These are phyloP conservation scores for Sphaeridia pumilis DNA, from an alignment of 2,888 invertebrate species.

Conservation along the genomic window DNA sequence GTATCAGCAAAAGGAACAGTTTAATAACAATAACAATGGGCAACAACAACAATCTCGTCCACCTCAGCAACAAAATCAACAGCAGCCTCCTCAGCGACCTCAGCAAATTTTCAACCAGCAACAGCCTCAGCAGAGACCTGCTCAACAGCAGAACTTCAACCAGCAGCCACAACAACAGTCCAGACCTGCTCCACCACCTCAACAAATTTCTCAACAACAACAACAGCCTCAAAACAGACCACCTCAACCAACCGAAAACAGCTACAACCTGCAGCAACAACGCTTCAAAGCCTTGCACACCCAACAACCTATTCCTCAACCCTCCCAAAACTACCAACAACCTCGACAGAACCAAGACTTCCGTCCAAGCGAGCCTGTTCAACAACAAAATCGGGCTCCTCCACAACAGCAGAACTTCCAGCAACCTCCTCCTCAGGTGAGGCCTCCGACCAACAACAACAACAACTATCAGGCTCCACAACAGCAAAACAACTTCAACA, in stretches of 20 bases:
- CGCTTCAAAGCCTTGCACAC: not conserved
- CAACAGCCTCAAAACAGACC: not conserved
- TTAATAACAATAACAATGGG: not conserved
- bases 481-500: not conserved
- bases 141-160: not conserved
- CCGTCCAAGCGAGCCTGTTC: not conserved
- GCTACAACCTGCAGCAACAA: not conserved
- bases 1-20: slow-evolving; percentile 1
- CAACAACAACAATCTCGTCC: slow-evolving; percentile 3
- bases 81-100: not conserved
- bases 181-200: too few relatives aligned
- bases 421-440: not conserved
- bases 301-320: slow-evolving; percentile 4
- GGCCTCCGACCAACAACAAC: not conserved
- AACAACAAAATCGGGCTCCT: slow-evolving; percentile 1
- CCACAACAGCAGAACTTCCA: slow-evolving; percentile 1
- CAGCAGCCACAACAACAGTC: not conserved
- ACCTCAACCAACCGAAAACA: not conserved
- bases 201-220: too few relatives aligned
- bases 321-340: slow-evolving; percentile 2
- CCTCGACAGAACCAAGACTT: not conserved
- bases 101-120: not conserved
- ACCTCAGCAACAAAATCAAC: slow-evolving; percentile 8
- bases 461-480: not conserved
- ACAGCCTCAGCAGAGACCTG: not conserved